Evolutionary conservation across 2,888 invertebrate genomes (phyloP), one percentile per base, ranked within the genome.

Genomic region (Uropetala carovei): DNA sequence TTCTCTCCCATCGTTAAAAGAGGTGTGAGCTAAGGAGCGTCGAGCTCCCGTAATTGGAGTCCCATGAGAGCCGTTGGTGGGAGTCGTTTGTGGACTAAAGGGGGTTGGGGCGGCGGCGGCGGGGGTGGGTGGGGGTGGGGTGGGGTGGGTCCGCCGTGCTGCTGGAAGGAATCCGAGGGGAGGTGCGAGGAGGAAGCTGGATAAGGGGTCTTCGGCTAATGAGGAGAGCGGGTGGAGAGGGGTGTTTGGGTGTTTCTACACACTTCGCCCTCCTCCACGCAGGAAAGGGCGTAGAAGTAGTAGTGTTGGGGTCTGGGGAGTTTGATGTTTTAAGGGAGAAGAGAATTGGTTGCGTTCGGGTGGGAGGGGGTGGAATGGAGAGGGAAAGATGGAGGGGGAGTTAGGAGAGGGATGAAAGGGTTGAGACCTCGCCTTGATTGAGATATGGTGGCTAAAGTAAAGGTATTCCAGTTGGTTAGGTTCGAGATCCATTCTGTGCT

Each of bases 161-260:
- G 43, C 43, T 43, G 43, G 43, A 43, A 43, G 43, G 43, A 43
- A 43, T 43, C 43, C 43, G 43, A 5, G 5, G 43, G 43, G 43
- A 68, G 18, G 68, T n/a, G 18, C 68, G n/a, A 18, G n/a, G 68
- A 68, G 22, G n/a, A n/a, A n/a, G 22, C 22, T 11, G 75, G 75
- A 75, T 75, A 75, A 75, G 75, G 27, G 75, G 75, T 75, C 75
- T 75, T 27, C 22, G 75, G 75, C 75, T 75, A 75, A 75, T 75
- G 75, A 75, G 75, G 75, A 75, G 22, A 11, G 27, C 27, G 27
- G 75, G 0, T n/a, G 68, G 68, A 68, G 22, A n/a, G 75, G 22
- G 75, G 27, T 75, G 75, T 75, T 75, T 75, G 75, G 22, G 27
- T 75, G 75, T 75, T 75, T 75, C 22, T 27, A 22, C 22, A 75